Evolutionary conservation across 2,113 vertebrate genomes (phyloP).

Genomic region (Pogonocichla stellata): DNA sequence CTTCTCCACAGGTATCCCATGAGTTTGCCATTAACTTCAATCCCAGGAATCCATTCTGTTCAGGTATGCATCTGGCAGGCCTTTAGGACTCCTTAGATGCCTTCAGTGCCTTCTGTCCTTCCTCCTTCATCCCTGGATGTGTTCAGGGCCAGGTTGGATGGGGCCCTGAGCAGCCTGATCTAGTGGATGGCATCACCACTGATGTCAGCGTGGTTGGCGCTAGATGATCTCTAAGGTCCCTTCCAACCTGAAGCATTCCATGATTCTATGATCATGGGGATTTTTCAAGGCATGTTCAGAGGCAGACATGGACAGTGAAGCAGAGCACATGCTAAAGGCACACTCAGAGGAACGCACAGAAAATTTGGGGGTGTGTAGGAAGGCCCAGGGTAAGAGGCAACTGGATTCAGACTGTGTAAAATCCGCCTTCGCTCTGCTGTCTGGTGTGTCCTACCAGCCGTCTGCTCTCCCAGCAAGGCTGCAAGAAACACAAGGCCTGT

Average conservation of each 20-base stretch:
- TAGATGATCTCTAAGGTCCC: background rate
- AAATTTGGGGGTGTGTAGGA: background rate
- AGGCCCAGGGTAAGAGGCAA: background rate
- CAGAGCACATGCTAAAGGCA: background rate
- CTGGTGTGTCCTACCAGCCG: conserved; percentile 1
- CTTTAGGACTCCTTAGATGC: background rate
- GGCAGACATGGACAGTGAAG: background rate
- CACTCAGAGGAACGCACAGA: background rate
- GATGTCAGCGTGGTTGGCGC: fast-evolving
- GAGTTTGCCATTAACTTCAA: conserved; percentile 99
- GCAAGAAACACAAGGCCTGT: background rate
- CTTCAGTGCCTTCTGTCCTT: background rate
- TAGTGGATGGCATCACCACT: background rate
- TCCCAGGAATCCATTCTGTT: conserved; percentile 95
- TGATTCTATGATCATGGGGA: fast-evolving
- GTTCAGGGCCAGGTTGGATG: background rate
- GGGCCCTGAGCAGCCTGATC: background rate
- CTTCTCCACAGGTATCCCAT: conserved; percentile 88
- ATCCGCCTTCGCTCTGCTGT: background rate
- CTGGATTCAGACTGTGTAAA: background rate
- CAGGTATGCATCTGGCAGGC: conserved; percentile 76
- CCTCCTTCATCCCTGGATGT: background rate
- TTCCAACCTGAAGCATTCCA: background rate
- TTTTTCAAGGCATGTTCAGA: background rate
- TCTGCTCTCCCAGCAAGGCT: background rate